A percentile compares a stretch with the other conserved stretches of the same genome.
Evolutionary conservation across 2,113 vertebrate species (phyloP).

Genomic region (Oreochromis tanganicae): DNA sequence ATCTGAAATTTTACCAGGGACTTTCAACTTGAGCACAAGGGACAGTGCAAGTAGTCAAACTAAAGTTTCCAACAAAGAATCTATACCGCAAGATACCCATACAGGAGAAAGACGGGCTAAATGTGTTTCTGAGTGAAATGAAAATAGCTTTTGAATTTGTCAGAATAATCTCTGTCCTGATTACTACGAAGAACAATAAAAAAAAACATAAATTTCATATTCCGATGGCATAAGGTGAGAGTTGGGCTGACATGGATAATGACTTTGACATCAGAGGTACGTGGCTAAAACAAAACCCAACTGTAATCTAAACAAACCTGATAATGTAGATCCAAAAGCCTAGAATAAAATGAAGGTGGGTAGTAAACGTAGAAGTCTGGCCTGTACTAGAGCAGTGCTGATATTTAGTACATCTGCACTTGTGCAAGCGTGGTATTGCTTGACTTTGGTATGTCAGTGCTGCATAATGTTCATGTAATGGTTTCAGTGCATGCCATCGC

Average conservation of each 20-base stretch:
- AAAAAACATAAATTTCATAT: not conserved
- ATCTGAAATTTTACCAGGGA: not conserved
- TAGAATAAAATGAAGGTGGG: not conserved
- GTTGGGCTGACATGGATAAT: not conserved
- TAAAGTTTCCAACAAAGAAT: not conserved
- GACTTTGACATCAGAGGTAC: not conserved
- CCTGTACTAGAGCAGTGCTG: not conserved
- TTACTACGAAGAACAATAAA: not conserved
- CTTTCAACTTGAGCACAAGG: not conserved
- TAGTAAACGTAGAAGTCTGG: not conserved
- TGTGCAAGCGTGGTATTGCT: rapidly evolving
- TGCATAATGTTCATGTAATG: not conserved
- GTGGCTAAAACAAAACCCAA: not conserved
- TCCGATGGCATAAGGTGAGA: not conserved
- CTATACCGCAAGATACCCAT: rapidly evolving
- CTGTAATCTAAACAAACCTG: not conserved
- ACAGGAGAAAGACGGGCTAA: not conserved
- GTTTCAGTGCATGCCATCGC: not conserved
- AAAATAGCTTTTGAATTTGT: not conserved
- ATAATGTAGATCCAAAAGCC: not conserved
- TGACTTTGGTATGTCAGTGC: not conserved
- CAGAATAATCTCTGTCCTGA: not conserved
- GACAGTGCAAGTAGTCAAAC: not conserved
- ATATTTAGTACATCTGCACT: not conserved
- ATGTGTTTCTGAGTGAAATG: not conserved